Conservation (phyloP, 2,113 vertebrate genomes). For the Notarius quadriscutis region DNA sequence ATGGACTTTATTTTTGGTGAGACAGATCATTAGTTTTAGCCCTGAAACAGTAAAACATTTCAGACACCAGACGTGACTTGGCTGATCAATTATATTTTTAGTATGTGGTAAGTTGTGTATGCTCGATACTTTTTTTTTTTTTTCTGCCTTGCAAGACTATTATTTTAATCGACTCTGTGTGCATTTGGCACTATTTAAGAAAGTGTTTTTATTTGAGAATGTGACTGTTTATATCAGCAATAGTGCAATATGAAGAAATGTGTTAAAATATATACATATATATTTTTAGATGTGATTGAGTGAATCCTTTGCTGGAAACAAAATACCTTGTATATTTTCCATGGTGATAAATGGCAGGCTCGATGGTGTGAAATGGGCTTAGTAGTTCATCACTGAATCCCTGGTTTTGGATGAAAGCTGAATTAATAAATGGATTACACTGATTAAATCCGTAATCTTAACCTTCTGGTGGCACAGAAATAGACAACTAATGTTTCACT, state of each 20-base stretch:
- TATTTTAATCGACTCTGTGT: not conserved
- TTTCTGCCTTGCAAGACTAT: not conserved
- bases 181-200: not conserved
- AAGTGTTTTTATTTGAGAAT: not conserved
- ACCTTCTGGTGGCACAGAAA: not conserved
- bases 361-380: slow-evolving; percentile 8
- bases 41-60: slow-evolving; percentile 4
- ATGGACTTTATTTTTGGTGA: not conserved
- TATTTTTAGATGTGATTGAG: slow-evolving; percentile 2
- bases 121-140: not conserved
- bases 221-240: not conserved
- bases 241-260: slow-evolving; percentile 4
- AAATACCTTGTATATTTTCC: not conserved
- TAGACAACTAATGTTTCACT: slow-evolving; percentile 14
- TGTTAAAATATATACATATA: not conserved
- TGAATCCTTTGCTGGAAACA: not conserved
- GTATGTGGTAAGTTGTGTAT: not conserved
- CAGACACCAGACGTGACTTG: slow-evolving; percentile 11
- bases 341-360: not conserved
- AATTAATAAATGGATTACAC: not conserved
- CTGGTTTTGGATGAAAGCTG: not conserved
- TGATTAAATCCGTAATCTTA: slow-evolving; percentile 8
- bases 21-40: not conserved
- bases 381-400: not conserved
- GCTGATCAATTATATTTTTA: not conserved